Conservation (phyloP, 2,888 invertebrate species). For the Furcula furcula region DNA sequence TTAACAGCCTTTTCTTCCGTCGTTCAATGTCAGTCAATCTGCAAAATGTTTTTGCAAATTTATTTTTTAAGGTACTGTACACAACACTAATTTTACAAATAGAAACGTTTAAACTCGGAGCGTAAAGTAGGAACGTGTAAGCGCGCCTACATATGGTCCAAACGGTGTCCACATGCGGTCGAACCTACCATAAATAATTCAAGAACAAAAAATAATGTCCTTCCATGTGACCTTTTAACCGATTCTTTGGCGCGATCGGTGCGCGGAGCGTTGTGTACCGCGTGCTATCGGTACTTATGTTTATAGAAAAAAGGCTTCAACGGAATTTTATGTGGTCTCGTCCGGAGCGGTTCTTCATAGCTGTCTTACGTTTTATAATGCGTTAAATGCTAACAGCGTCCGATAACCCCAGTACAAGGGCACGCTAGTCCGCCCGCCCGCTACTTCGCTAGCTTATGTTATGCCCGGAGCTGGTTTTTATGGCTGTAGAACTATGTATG, state of each 20-base stretch:
- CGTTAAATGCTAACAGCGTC: slow-evolving; percentile 77
- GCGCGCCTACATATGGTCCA: slow-evolving; percentile 35
- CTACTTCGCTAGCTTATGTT: slow-evolving; percentile 55
- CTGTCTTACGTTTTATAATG: slow-evolving; percentile 70
- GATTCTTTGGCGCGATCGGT: slow-evolving; percentile 39
- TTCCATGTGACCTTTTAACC: slow-evolving; percentile 70
- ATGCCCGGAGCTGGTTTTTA: slow-evolving; percentile 45
- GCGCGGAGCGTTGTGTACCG: slow-evolving; percentile 47
- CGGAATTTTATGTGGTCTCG: slow-evolving; percentile 73
- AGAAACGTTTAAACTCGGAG: slow-evolving; percentile 1
- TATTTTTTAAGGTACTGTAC: slow-evolving; percentile 8
- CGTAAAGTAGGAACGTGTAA: slow-evolving; percentile 18
- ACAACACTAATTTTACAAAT: neutral
- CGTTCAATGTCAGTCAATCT: slow-evolving; percentile 29
- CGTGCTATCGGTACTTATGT: slow-evolving; percentile 67
- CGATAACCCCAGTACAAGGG: slow-evolving; percentile 78
- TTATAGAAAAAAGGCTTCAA: slow-evolving; percentile 69
- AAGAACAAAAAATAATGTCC: slow-evolving; percentile 64
- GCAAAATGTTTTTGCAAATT: slow-evolving; percentile 10
- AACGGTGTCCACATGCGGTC: slow-evolving; percentile 46
- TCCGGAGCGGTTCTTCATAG: slow-evolving; percentile 72
- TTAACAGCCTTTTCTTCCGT: slow-evolving; percentile 37
- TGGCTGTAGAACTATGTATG: too few species aligned
- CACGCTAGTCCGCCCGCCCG: slow-evolving; percentile 55
- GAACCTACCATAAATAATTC: slow-evolving; percentile 47